Base-by-base conservation (phyloP, 2,113 vertebrate genomes). In the Hystrix cristata region DNA sequence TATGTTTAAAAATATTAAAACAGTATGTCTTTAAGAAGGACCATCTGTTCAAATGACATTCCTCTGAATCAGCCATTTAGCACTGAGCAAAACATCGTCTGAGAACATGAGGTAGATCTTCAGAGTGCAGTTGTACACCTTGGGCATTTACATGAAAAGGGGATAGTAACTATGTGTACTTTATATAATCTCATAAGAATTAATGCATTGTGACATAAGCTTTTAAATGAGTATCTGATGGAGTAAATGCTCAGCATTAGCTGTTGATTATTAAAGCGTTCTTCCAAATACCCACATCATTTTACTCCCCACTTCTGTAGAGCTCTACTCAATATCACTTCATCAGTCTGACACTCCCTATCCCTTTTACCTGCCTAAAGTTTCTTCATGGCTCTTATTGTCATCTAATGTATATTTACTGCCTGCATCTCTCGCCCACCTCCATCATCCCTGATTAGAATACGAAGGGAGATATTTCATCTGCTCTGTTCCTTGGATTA, bases 1-100 rank as follows among this genome's bases (percentile, higher is more conserved):
- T 76, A 51, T 94, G 23, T 84, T 96, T 95, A 65, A 96, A 94
- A 95, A 81, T 92, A 86, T 87, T 92, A 85, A 96, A 96, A 88
- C 5, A 87, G 12, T 21, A 34, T 88, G 23, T 88, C 16, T 96
- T 93, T 23, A 62, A 92, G 86, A 97, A 94, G 43, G 69, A 93
- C 29, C 25, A 59, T 16, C 72, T 25, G 25, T 81, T 91, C 65
- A 90, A 85, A 94, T 78, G 55, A 38, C 60, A 90, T 21, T 46
- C 87, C 46, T 96, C 57, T 96, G 91, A 96, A 87, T 94, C 87
- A 71, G 59, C 91, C 48, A n/a, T 92, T 71, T 95, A 92, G 29
- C 21, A 91, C 13, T 85, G 53, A 89, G 27, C 82, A 72, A 93
- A 83, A 57, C 43, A 85, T 71, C 84, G 90, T 95, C 34, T 94